Evolutionary conservation across 2,797 vertebrate genomes (phyloP).

Genomic region (Sus cebifrons): DNA sequence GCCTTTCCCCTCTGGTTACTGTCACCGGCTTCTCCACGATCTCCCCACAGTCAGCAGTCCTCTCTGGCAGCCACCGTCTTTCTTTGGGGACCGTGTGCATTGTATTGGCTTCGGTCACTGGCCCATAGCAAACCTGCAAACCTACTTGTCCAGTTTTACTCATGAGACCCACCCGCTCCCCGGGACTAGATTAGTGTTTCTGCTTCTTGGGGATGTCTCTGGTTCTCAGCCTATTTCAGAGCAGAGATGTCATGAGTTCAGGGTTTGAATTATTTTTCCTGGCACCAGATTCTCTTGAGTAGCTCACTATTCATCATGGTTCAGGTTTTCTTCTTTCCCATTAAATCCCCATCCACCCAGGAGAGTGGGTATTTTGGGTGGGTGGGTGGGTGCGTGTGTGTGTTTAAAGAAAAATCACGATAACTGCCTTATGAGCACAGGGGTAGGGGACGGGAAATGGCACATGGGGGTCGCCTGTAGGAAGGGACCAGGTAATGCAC

Average conservation of each 20-base stretch:
- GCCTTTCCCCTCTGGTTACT: not conserved
- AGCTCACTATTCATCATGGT: not conserved
- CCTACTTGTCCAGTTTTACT: not conserved
- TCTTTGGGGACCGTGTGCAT: not conserved
- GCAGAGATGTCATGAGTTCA: not conserved
- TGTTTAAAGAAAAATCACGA: not conserved
- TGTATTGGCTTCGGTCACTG: slow-evolving; percentile 5
- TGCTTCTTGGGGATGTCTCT: not conserved
- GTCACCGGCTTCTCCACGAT: slow-evolving; percentile 8
- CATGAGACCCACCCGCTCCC: not conserved
- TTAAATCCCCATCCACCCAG: slow-evolving; percentile 15
- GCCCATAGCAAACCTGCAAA: slow-evolving; percentile 50
- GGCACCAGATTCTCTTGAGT: slow-evolving; percentile 35
- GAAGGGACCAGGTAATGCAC: not conserved
- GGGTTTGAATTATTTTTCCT: not conserved
- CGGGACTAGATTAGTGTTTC: not conserved
- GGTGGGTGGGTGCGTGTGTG: not conserved
- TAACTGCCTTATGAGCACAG: not conserved
- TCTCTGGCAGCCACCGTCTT: slow-evolving; percentile 24
- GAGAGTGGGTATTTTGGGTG: not conserved
- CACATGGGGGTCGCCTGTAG: not conserved
- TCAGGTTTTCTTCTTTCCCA: slow-evolving; percentile 45
- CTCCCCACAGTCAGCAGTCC: not conserved
- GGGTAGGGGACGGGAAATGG: not conserved
- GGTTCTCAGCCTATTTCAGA: slow-evolving; percentile 53